Evolutionary conservation across 2,888 invertebrate genomes (phyloP), one percentile per base, ranked within the genome.

Genomic region (Amorpha juglandis): DNA sequence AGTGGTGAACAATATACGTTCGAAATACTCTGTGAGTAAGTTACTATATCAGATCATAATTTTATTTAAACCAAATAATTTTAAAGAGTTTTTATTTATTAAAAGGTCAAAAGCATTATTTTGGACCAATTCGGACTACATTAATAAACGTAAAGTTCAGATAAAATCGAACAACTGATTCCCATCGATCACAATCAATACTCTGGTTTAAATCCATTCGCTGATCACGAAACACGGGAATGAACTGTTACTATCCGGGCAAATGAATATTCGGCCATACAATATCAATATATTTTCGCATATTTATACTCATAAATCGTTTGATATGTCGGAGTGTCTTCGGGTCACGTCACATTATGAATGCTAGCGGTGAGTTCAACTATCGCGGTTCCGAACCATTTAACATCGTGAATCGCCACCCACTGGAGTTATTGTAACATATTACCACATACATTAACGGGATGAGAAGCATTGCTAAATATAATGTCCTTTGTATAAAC

Each of bases 361-460:
- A 84, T 78, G 78, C 75, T 19, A 19, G 78, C 75, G 38, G n/a
- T 58, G 83, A 85, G 81, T 81, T 78, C 74, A 84, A 84, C 86
- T 87, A 87, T 87, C 87, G 75, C 81, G 68, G 78, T 87, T 87
- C 84, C 85, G 68, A 77, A 71, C 84, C 86, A 87, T 88, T 88
- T 78, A 86, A 80, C 81, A 73, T 71, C 74, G 70, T 78, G 80
- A 79, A 75, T 78, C 78, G 75, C 21, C 47, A 45, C 16, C 52
- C 38, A 19, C 33, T 12, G 33, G 27, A 52, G 58, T 38, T 58
- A 19, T 38, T 51, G 63, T 48, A 63, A 50, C 51, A 51, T 50
- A 38, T 63, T 51, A 63, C 48, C 48, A 58, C 19, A 58, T 58
- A 58, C 58, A 58, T 58, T 58, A 58, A 38, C 19, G 19, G 42